Evolutionary conservation across 2,888 invertebrate species (phyloP).

Genomic region (Meloe dianella): DNA sequence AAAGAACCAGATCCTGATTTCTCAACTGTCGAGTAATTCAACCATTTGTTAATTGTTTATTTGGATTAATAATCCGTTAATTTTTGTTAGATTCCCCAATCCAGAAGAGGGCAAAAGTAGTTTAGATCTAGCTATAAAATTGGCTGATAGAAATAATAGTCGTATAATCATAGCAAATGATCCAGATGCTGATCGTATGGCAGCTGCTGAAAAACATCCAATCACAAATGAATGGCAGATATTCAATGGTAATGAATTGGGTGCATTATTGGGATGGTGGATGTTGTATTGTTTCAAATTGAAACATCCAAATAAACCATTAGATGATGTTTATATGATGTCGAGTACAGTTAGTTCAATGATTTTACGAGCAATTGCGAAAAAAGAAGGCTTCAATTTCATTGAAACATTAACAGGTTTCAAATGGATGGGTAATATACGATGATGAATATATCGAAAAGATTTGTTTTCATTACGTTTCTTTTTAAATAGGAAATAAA

Average conservation of each 20-base stretch:
- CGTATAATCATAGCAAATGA: conserved; percentile 92
- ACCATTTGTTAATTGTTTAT: conserved; percentile 7
- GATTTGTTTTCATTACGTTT: too few species aligned
- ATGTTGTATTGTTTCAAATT: conserved; percentile 68
- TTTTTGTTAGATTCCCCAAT: conserved; percentile 78
- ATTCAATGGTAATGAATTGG: conserved; percentile 95
- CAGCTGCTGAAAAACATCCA: conserved; percentile 83
- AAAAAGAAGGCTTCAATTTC: conserved; percentile 76
- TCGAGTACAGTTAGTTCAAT: conserved; percentile 97
- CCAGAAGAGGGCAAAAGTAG: conserved; percentile 90
- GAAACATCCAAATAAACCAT: conserved; percentile 58
- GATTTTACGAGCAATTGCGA: conserved; percentile 83
- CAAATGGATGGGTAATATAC: conserved; percentile 93
- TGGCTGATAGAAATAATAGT: conserved; percentile 75
- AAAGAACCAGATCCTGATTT: conserved; percentile 94
- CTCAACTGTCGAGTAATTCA: conserved; percentile 80
- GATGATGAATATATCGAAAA: too few species aligned
- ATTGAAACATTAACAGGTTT: conserved; percentile 96
- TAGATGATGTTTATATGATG: conserved; percentile 78
- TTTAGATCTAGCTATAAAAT: conserved; percentile 68
- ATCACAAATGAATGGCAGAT: conserved; percentile 80
- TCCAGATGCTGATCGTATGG: conserved; percentile 96
- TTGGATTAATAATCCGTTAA: not conserved
- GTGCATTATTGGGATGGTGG: conserved; percentile 96
- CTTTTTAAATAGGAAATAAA: conserved; percentile 68